phyloP scores from a whole-genome alignment of 2,888 invertebrate species.

The Dryadula phaetusa region DNA sequence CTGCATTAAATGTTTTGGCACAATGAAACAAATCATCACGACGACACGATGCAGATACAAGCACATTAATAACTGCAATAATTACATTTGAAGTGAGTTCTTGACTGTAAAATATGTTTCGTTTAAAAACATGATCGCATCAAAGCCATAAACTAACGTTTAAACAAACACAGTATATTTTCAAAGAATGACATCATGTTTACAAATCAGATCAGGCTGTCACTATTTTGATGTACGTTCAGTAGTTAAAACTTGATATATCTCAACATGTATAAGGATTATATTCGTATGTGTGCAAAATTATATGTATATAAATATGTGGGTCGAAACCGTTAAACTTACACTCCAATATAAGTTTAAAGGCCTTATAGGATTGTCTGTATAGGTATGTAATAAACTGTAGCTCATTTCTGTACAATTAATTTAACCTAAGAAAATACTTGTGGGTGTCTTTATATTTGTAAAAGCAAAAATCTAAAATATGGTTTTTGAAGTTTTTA shows the following conservation, averaged over 20 bases:
- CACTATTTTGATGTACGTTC: neutral
- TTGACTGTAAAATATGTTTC: neutral
- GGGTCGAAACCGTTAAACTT: neutral
- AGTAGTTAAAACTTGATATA: neutral
- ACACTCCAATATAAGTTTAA: neutral
- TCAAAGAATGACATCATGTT: constrained; percentile 20
- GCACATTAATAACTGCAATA: neutral
- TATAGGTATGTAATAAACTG: no score
- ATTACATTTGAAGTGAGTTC: no score
- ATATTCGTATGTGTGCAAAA: no score
- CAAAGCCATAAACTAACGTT: constrained; percentile 18
- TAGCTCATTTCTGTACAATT: no score
- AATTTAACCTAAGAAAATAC: no score
- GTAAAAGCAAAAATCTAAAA: no score
- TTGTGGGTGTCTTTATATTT: no score
- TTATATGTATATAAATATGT: no score
- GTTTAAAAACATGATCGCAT: constrained; percentile 25
- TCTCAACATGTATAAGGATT: no score
- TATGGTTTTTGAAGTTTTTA: no score
- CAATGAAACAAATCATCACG: neutral
- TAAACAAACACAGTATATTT: constrained; percentile 8
- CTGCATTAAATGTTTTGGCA: neutral
- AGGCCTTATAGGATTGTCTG: no score
- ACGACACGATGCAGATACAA: constrained; percentile 1
- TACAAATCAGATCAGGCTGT: neutral